Evolutionary conservation across 2,113 vertebrate species (phyloP).

Genomic region (Phyllostomus hastatus): DNA sequence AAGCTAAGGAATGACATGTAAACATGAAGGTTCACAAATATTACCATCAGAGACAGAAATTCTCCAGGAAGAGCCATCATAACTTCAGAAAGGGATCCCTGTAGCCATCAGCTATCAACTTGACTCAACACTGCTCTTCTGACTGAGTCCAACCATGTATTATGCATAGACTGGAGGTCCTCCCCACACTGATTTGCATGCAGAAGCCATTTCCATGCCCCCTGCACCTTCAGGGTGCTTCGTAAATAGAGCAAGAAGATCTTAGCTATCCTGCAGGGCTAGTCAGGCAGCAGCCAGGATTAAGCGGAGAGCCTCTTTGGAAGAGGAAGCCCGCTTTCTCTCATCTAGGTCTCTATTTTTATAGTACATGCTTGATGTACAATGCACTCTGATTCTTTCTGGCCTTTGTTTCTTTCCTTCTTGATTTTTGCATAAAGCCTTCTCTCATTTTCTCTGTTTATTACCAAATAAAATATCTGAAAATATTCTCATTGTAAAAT

Average conservation of each 20-base stretch:
- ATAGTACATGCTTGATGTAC: background rate
- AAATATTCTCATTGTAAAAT: background rate
- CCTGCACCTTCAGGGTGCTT: background rate
- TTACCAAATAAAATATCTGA: background rate
- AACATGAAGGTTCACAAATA: background rate
- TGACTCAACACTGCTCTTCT: background rate
- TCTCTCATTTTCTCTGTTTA: background rate
- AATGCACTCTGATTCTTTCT: background rate
- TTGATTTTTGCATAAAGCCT: background rate
- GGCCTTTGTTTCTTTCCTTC: background rate
- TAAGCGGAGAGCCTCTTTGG: background rate
- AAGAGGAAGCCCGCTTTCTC: background rate
- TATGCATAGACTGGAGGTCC: background rate
- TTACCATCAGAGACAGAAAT: background rate
- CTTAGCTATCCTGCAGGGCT: background rate
- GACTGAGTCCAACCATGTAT: background rate
- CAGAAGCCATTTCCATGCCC: background rate
- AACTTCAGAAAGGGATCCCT: fast-evolving
- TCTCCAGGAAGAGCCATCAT: background rate
- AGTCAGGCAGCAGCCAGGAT: background rate
- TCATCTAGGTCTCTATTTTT: background rate
- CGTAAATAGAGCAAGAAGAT: background rate
- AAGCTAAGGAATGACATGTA: background rate
- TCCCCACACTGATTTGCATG: background rate
- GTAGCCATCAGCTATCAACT: background rate